Base-by-base conservation (phyloP, 1,140 invertebrate species). In the Whitmania pigra region DNA sequence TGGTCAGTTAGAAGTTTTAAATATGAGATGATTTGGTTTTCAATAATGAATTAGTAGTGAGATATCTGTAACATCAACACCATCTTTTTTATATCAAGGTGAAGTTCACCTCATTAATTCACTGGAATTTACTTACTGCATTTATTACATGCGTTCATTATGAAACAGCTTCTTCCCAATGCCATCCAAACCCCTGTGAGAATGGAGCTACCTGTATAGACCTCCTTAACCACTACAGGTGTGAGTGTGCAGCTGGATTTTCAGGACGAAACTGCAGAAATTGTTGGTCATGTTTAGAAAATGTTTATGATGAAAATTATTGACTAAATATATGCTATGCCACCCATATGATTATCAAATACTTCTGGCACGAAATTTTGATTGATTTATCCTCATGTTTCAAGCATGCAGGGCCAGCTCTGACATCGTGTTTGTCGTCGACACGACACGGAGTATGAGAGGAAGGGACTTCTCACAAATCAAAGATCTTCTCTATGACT, bases 171-270 rank as follows among this genome's bases (percentile, higher is more conserved):
- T 74, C 79, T 29, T 73, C 78, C 67, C 76, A 78, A 53, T 81
- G 80, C 70, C 36, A 53, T 15, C 74, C 73, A 13, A 73, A 73
- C 11, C 79, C 80, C 0, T 81, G 80, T 76, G n/a, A 72, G 27
- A 78, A 81, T 71, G 57, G 74, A 18, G 79, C 76, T 0, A 76
- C 53, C 15, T 81, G 80, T 76, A 60, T 67, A 0, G 76, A 79
- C 70, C 29, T 55, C 27, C 22, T 73, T 22, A 70, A 55, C 25
- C 49, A 53, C 25, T 73, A 73, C 69, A 67, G 36, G 15, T 73
- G 72, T 25, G 36, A 36, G n/a, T 73, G 72, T 63, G 53, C 27
- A 22, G 27, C 29, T 1, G 72, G 68, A 18, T 71, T 36, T 31
- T 53, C 78, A 60, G 74, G 75, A 49, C 79, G 79, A 57, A 73